A percentile compares a stretch with the other conserved stretches of the same genome.
Conservation (phyloP, 2,113 vertebrate species). For the Pedionomus torquatus region DNA sequence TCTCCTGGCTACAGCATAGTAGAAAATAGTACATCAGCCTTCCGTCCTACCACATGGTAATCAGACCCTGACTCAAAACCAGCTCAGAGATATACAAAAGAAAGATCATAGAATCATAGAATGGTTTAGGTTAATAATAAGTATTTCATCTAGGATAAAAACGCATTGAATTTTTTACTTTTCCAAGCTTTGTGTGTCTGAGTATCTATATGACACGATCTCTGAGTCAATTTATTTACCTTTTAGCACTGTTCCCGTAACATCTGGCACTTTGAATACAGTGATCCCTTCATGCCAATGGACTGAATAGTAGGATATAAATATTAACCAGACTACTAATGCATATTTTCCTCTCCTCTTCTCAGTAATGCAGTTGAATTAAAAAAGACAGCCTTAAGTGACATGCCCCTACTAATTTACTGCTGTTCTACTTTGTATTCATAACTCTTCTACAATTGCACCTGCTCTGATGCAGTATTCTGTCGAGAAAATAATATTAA, state of each 20-base stretch:
- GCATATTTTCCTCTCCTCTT: background rate
- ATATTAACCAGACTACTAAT: background rate
- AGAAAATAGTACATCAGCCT: background rate
- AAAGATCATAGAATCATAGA: background rate
- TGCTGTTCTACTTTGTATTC: slow-evolving; percentile 38
- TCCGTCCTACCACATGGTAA: background rate
- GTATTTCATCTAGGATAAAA: background rate
- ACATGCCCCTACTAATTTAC: background rate
- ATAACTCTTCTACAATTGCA: slow-evolving; percentile 21
- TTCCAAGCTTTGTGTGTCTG: background rate
- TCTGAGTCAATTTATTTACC: slow-evolving; percentile 11
- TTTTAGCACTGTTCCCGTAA: background rate
- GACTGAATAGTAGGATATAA: background rate
- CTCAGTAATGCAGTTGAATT: background rate
- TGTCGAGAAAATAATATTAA: slow-evolving; percentile 37
- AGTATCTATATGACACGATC: background rate
- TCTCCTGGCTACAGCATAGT: background rate
- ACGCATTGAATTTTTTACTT: background rate
- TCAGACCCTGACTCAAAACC: background rate
- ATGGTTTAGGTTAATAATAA: background rate
- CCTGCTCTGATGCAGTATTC: slow-evolving; percentile 6
- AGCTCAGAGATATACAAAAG: background rate
- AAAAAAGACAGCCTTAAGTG: slow-evolving; percentile 1
- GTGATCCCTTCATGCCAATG: background rate
- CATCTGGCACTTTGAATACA: background rate